A percentile compares a stretch with the other conserved stretches of the same genome.
Evolutionary conservation across 2,113 vertebrate genomes (phyloP).

Genomic region (Phyllostomus discolor): DNA sequence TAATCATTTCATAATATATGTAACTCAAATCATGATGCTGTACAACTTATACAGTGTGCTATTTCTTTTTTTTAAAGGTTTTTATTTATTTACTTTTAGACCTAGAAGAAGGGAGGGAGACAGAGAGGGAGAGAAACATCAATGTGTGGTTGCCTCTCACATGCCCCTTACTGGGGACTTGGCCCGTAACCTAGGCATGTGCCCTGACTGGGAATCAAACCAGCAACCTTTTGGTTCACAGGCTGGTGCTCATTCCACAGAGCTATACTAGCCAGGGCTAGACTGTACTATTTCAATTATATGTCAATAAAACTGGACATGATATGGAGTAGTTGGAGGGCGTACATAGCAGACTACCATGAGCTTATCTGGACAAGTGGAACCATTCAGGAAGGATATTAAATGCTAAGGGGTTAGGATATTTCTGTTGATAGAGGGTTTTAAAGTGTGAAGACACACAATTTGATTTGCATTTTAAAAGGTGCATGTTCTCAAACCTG

Average conservation of each 20-base stretch:
- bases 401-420: neutral
- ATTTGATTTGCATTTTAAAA: neutral
- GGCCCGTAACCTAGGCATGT: no score
- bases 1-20: neutral
- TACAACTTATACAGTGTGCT: neutral
- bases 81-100: no score
- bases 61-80: neutral
- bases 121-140: no score
- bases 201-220: no score
- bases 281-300: neutral
- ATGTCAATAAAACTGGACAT: neutral
- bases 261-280: neutral
- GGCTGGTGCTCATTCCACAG: no score
- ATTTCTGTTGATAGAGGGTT: neutral
- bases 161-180: no score
- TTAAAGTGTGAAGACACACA: neutral
- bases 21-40: neutral
- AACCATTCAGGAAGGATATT: neutral
- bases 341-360: neutral
- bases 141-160: no score
- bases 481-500: neutral
- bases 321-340: neutral
- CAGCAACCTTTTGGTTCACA: no score
- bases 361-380: neutral
- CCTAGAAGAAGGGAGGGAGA: no score